phyloP scores from a whole-genome alignment of 2,113 vertebrate species.

The Siphamia tubifer region DNA sequence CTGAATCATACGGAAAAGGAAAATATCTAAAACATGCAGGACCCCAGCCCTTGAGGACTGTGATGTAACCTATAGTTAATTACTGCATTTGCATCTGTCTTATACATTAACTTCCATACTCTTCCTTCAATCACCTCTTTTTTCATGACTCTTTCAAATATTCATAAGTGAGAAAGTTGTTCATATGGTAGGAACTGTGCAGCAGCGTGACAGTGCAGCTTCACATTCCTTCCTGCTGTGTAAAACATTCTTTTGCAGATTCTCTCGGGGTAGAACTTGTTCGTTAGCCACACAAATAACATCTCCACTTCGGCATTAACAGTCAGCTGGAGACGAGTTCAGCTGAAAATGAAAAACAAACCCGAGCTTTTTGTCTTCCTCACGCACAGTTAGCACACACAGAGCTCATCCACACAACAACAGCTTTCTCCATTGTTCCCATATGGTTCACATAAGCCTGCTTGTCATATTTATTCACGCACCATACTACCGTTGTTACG shows the following conservation, averaged over 20 bases:
- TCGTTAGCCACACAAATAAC: conserved; percentile 19
- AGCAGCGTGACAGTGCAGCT: background rate
- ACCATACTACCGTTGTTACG: conserved; percentile 14
- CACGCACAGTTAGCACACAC: background rate
- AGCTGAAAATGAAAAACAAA: background rate
- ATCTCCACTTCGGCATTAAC: background rate
- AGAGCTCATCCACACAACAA: background rate
- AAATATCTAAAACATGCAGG: too few relatives aligned
- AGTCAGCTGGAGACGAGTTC: background rate
- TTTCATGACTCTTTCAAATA: background rate
- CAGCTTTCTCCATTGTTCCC: conserved; percentile 11
- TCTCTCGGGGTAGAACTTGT: background rate
- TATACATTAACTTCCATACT: too few relatives aligned
- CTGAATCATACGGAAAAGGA: too few relatives aligned
- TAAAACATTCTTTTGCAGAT: background rate
- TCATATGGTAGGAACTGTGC: background rate
- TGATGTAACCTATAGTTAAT: too few relatives aligned
- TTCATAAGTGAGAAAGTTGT: background rate
- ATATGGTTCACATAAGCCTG: conserved; percentile 42
- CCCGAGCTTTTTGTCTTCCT: background rate
- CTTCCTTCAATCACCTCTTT: background rate
- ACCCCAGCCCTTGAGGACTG: too few relatives aligned
- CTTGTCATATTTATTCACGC: conserved; percentile 30
- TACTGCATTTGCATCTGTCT: too few relatives aligned
- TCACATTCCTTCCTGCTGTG: conserved; percentile 2